These are phyloP conservation scores for Ridgeia piscesae DNA, from an alignment of 1,140 invertebrate genomes.

Conservation along the genomic window DNA sequence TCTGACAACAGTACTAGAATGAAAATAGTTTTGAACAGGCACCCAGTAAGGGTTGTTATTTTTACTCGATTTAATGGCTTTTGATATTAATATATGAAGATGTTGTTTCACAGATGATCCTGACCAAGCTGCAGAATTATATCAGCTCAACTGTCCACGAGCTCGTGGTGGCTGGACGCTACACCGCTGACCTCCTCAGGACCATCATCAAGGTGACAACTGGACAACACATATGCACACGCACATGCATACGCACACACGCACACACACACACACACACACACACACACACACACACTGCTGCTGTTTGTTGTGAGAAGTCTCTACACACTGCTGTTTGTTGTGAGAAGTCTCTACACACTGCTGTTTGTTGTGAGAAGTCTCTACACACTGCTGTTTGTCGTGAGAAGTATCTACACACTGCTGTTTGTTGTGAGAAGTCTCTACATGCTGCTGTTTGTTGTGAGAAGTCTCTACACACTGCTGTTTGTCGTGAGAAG, in stretches of 20 bases:
- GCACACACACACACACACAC: neutral
- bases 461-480: too few relatives aligned
- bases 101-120: conserved; percentile 62
- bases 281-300: neutral
- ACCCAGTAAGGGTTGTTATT: too few relatives aligned
- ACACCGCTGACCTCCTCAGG: conserved; percentile 71
- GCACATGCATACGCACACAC: neutral
- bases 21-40: too few relatives aligned
- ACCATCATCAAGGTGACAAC: conserved; percentile 67
- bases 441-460: neutral
- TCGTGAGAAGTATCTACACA: neutral
- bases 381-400: too few relatives aligned
- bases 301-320: neutral
- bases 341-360: neutral
- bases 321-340: too few relatives aligned
- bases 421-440: neutral
- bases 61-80: too few relatives aligned
- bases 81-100: too few relatives aligned
- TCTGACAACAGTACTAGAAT: too few relatives aligned
- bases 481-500: neutral
- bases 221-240: neutral
- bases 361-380: neutral
- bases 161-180: conserved; percentile 76
- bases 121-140: conserved; percentile 75
- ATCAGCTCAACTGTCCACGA: conserved; percentile 75